Evolutionary conservation across 2,113 vertebrate species (phyloP).

Genomic region (Entelurus aequoreus): DNA sequence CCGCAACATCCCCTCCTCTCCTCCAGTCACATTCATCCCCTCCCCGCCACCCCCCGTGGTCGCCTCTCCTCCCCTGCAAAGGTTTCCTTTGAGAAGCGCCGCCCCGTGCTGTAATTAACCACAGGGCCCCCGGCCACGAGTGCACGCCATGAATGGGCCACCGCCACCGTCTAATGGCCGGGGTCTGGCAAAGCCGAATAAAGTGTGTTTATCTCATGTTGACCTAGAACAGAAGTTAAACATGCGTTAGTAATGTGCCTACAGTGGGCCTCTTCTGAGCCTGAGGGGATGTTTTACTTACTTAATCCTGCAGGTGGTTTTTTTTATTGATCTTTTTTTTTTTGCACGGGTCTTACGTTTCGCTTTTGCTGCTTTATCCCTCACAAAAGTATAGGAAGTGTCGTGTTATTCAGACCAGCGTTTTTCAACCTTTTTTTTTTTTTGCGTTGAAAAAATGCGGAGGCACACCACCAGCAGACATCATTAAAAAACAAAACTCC

Average conservation of each 20-base stretch:
- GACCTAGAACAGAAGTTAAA: conserved; percentile 75
- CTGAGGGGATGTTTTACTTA: conserved; percentile 11
- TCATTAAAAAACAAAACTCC: too few relatives aligned
- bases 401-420: conserved; percentile 19
- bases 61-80: neutral
- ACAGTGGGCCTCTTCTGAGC: conserved; percentile 29
- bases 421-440: too few relatives aligned
- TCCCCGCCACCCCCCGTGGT: neutral
- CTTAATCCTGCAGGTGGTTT: conserved; percentile 6
- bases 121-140: conserved; percentile 51
- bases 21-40: neutral
- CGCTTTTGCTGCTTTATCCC: neutral
- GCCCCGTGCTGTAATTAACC: conserved; percentile 68
- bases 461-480: too few relatives aligned
- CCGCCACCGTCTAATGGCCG: conserved; percentile 57
- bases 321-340: conserved; percentile 6
- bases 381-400: neutral
- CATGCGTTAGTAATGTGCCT: conserved; percentile 65
- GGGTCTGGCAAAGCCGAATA: conserved; percentile 63
- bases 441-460: too few relatives aligned
- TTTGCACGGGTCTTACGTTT: neutral
- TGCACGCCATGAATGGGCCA: conserved; percentile 51
- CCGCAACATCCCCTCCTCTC: conserved; percentile 21
- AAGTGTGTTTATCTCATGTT: conserved; percentile 73
- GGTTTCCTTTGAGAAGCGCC: conserved; percentile 55